Evolutionary conservation across 2,797 vertebrate species (phyloP).

Genomic region (Tapera naevia): DNA sequence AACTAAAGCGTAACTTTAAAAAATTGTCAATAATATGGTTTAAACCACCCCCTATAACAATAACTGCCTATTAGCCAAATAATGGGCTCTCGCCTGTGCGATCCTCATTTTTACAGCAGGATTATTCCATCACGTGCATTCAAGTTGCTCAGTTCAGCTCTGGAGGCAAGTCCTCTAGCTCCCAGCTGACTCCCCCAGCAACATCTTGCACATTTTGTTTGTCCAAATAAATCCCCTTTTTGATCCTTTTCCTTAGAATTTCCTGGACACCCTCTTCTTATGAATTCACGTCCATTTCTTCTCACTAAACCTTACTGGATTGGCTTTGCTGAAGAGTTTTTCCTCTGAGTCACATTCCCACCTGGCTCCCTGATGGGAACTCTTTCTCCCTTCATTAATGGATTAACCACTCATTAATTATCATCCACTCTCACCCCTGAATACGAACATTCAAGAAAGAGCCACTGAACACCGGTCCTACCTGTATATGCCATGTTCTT

Average conservation of each 20-base stretch:
- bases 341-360: neutral
- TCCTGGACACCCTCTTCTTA: neutral
- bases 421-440: neutral
- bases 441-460: rapidly evolving
- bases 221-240: neutral
- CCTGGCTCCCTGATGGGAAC: neutral
- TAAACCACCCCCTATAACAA: neutral
- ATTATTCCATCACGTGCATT: rapidly evolving
- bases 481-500: slow-evolving; percentile 98
- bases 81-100: neutral
- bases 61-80: neutral
- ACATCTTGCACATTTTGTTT: neutral
- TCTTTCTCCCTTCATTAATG: neutral
- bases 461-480: slow-evolving; percentile 57
- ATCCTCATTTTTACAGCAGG: neutral
- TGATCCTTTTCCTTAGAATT: neutral
- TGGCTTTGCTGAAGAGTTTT: neutral
- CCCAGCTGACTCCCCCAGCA: neutral
- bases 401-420: neutral
- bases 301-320: neutral
- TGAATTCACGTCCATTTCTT: neutral
- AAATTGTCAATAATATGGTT: neutral
- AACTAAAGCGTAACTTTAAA: neutral
- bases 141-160: neutral
- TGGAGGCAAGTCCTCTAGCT: neutral